Percentiles rank a stretch among this genome's conserved stretches.
Evolutionary conservation across 2,888 invertebrate species (phyloP).

Genomic region (Lasioglossum zephyrum): DNA sequence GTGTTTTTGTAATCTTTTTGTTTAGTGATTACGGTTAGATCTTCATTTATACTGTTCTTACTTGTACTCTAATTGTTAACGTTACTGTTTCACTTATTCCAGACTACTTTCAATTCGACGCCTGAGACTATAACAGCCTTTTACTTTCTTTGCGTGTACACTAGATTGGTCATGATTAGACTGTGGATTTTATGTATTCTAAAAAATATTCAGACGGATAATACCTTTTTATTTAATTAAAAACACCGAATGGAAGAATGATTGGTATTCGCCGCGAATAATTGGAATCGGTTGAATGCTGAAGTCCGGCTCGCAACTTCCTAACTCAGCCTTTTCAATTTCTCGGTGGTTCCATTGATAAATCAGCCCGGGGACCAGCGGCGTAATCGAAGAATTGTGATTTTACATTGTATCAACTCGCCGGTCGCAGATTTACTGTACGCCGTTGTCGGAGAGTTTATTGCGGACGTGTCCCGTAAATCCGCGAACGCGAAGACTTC

Average conservation of each 20-base stretch:
- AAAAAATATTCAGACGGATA: no score
- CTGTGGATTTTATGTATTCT: no score
- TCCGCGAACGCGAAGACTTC: slow-evolving; percentile 20
- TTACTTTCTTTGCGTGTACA: no score
- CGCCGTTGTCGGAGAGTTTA: neutral
- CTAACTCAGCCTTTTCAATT: slow-evolving; percentile 11
- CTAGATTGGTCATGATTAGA: no score
- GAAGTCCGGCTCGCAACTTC: neutral
- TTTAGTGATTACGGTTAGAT: no score
- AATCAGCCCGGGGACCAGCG: neutral
- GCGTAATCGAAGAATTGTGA: neutral
- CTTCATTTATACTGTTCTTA: no score
- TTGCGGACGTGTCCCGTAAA: slow-evolving; percentile 11
- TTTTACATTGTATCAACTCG: slow-evolving; percentile 17
- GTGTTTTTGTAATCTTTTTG: no score
- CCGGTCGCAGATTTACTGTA: neutral
- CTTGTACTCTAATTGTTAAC: no score
- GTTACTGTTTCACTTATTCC: no score
- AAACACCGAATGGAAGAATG: neutral
- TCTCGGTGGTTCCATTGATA: neutral
- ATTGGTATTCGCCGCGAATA: neutral
- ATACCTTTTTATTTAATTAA: no score
- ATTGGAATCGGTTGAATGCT: neutral
- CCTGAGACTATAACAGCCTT: no score
- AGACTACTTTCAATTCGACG: no score